Evolutionary conservation across 2,888 invertebrate species (phyloP).

Genomic region (Drosophila anceps): DNA sequence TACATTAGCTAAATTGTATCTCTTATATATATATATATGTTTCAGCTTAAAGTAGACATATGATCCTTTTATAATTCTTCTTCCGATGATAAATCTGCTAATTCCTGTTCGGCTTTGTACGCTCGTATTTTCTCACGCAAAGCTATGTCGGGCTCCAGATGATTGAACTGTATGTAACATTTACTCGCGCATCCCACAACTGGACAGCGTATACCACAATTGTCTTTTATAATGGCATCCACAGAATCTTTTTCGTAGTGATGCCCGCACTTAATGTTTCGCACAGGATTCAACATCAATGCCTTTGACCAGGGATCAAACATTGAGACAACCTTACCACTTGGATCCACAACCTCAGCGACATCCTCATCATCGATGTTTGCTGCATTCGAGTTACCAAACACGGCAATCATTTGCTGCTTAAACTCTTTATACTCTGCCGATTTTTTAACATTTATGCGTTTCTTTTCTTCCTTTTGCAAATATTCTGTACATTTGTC

Average conservation of each 20-base stretch:
- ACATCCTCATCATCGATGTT: constrained; percentile 1
- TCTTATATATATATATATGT: no score
- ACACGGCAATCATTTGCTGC: neutral
- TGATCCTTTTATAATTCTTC: neutral
- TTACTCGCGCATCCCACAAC: constrained; percentile 50
- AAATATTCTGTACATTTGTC: neutral
- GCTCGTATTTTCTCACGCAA: constrained; percentile 18
- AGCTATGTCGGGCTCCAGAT: constrained; percentile 29
- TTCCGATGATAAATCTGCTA: constrained; percentile 1
- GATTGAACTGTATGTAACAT: constrained; percentile 19
- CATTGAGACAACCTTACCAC: constrained; percentile 27
- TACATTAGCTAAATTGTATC: no score
- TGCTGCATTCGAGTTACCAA: neutral
- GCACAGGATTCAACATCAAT: constrained; percentile 47
- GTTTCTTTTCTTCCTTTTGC: constrained; percentile 21
- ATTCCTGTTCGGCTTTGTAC: constrained; percentile 8
- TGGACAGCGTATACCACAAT: constrained; percentile 38
- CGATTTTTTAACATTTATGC: constrained; percentile 24
- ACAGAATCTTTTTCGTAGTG: constrained; percentile 49
- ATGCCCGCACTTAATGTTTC: constrained; percentile 52
- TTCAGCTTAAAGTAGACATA: no score
- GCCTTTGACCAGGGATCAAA: constrained; percentile 57
- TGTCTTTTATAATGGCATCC: constrained; percentile 11
- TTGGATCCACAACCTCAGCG: constrained; percentile 6
- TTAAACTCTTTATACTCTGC: constrained; percentile 43